Conservation (phyloP, 1,140 invertebrate species). For the Zaprionus taronus region DNA sequence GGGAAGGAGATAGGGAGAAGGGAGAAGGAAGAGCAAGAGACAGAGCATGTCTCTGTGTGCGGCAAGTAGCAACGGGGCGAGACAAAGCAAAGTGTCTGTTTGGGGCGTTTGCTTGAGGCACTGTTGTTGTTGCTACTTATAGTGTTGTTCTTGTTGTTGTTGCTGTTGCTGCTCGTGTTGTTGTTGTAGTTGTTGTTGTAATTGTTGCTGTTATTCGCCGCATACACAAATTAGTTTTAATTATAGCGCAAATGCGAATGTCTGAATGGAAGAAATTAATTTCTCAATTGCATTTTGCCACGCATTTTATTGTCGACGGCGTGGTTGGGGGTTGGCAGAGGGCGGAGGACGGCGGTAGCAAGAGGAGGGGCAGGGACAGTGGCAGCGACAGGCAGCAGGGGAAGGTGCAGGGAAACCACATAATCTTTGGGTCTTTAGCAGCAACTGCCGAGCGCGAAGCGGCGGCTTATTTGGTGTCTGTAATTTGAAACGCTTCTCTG, state of each 20-base stretch:
- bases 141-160: conserved; percentile 30
- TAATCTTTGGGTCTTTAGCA: conserved; percentile 35
- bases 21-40: neutral
- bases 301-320: conserved; percentile 79
- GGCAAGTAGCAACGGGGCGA: conserved; percentile 17
- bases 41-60: conserved; percentile 2
- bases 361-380: neutral
- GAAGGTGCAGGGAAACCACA: conserved; percentile 4
- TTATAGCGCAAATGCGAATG: conserved; percentile 77
- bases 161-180: conserved; percentile 37
- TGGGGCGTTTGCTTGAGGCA: conserved; percentile 54
- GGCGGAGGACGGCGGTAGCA: conserved; percentile 9
- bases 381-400: neutral
- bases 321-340: conserved; percentile 29
- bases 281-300: conserved; percentile 82
- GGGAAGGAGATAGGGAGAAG: too few species aligned
- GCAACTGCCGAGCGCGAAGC: conserved; percentile 36
- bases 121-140: conserved; percentile 30
- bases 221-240: conserved; percentile 82
- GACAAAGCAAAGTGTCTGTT: conserved; percentile 72
- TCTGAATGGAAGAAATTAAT: conserved; percentile 79
- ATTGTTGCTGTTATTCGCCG: conserved; percentile 33
- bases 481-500: conserved; percentile 84
- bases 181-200: conserved; percentile 22
- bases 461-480: conserved; percentile 82